Percentiles rank a stretch among this genome's conserved stretches.
Evolutionary conservation across 2,888 invertebrate genomes (phyloP).

Genomic region (Tipula helvola): DNA sequence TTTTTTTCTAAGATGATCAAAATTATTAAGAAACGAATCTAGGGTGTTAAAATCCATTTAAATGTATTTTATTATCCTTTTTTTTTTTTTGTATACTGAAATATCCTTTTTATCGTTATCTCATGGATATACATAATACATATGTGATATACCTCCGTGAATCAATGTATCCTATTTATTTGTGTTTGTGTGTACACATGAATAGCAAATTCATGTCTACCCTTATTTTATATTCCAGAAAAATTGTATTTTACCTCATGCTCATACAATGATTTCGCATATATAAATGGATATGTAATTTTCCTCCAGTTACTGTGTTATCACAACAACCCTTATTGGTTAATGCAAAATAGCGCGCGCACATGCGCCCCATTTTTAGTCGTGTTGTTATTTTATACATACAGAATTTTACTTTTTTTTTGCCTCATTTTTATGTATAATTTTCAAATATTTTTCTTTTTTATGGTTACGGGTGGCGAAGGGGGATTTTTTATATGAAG

Average conservation of each 20-base stretch:
- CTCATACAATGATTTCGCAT: not conserved
- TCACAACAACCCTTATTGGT: constrained; percentile 8
- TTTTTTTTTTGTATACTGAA: not conserved
- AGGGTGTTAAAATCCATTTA: constrained; percentile 9
- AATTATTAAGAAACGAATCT: not conserved
- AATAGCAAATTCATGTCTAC: constrained; percentile 7
- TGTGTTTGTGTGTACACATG: not conserved
- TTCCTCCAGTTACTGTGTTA: not conserved
- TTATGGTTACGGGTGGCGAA: not conserved
- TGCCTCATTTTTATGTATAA: not conserved
- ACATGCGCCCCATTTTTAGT: not conserved
- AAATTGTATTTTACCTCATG: not conserved
- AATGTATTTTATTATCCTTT: constrained; percentile 5
- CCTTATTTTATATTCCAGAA: constrained; percentile 8
- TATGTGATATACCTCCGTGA: too few species aligned
- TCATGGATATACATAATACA: not conserved
- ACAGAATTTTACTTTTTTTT: not conserved
- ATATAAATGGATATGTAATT: not conserved
- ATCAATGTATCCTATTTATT: too few species aligned
- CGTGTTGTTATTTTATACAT: not conserved
- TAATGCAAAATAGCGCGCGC: constrained; percentile 7
- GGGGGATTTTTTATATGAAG: not conserved
- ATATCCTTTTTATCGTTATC: not conserved
- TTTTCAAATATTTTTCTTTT: not conserved
- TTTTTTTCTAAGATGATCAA: not conserved